Evolutionary conservation across 2,797 vertebrate genomes (phyloP).

Genomic region (Hypotaenidia philippensis): DNA sequence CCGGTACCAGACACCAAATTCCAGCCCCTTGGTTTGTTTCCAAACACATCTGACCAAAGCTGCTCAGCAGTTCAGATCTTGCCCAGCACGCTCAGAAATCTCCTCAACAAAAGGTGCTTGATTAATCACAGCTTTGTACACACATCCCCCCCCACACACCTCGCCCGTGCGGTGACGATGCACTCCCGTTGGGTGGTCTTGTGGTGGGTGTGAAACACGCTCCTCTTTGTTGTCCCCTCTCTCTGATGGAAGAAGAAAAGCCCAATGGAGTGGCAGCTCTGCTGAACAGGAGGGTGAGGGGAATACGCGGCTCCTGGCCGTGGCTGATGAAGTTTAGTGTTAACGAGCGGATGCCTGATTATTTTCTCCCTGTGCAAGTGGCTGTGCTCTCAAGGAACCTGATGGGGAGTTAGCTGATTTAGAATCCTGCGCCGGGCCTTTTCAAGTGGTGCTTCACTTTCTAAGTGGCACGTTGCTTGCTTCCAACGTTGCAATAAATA

Average conservation of each 20-base stretch:
- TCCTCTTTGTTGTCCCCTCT: not conserved
- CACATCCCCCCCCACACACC: not conserved
- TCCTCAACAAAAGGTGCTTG: slow-evolving; percentile 40
- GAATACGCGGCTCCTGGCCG: not conserved
- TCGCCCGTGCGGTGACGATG: not conserved
- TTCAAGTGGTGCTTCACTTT: not conserved
- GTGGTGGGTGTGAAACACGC: not conserved
- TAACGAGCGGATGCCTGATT: not conserved
- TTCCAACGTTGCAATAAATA: not conserved
- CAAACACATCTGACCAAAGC: slow-evolving; percentile 66
- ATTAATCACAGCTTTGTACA: slow-evolving; percentile 57
- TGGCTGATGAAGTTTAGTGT: not conserved
- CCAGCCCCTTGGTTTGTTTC: slow-evolving; percentile 64
- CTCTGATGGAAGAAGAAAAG: not conserved
- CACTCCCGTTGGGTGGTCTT: slow-evolving; percentile 16
- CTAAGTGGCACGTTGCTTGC: not conserved
- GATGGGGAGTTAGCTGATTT: not conserved
- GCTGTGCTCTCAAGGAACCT: not conserved
- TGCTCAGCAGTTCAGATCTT: slow-evolving; percentile 61
- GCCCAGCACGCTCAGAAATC: slow-evolving; percentile 38
- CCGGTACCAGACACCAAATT: slow-evolving; percentile 6
- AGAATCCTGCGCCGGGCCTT: not conserved
- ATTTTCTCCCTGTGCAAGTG: not conserved
- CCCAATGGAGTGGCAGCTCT: not conserved
- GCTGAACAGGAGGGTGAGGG: not conserved